phyloP scores from a whole-genome alignment of 2,113 vertebrate species.

The Hydropotes inermis region DNA sequence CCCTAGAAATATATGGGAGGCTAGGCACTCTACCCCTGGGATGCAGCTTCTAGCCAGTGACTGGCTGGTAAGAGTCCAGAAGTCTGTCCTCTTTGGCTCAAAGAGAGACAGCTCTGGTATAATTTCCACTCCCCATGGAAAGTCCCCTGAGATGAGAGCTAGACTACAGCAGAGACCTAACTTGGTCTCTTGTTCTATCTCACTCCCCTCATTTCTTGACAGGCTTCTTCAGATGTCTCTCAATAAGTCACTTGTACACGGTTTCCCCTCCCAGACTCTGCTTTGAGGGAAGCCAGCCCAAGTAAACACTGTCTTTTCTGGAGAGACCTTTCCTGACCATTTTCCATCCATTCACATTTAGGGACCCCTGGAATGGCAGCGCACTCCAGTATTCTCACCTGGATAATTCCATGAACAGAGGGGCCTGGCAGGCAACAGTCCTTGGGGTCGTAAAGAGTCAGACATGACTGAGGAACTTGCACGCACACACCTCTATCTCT shows the following conservation, averaged over 20 bases:
- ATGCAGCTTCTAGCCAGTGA: background rate
- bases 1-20: background rate
- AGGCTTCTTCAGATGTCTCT: background rate
- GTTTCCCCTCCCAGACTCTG: background rate
- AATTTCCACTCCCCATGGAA: no score
- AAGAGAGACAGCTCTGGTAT: background rate
- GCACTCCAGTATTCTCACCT: background rate
- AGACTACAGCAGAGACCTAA: background rate
- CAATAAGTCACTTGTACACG: background rate
- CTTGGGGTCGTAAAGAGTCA: background rate
- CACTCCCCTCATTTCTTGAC: background rate
- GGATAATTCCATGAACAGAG: background rate
- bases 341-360: background rate
- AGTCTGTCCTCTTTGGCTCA: background rate
- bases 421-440: fast-evolving
- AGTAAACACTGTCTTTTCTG: background rate
- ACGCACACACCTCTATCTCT: background rate
- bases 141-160: background rate
- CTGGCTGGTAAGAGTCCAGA: background rate
- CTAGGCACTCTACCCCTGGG: background rate
- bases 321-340: background rate
- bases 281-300: background rate
- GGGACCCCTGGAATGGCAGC: background rate
- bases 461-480: background rate
- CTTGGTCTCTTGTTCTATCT: background rate